Conservation (phyloP, 2,888 invertebrate genomes). For the Tetropium fuscum region DNA sequence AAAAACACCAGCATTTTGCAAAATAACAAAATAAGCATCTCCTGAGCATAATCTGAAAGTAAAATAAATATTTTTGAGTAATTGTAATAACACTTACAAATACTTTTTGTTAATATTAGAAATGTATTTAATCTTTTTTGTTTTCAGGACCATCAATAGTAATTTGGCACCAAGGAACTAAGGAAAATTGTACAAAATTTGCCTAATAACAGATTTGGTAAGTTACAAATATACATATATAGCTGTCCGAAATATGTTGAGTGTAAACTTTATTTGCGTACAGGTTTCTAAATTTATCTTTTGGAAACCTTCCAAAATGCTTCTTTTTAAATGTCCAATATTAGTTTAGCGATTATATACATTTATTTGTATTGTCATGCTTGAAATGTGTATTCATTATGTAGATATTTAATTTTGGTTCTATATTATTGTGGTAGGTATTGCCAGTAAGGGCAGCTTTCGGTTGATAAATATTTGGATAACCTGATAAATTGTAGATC, state of each 20-base stretch:
- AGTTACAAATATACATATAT: slow-evolving; percentile 46
- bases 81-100: too few species aligned
- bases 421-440: too few species aligned
- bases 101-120: too few species aligned
- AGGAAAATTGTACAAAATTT: slow-evolving; percentile 50
- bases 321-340: slow-evolving; percentile 30
- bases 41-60: too few species aligned
- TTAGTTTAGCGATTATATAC: slow-evolving; percentile 1
- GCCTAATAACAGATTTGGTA: slow-evolving; percentile 54
- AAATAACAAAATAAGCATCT: too few species aligned
- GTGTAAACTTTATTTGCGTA: slow-evolving; percentile 49
- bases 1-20: slow-evolving; percentile 27
- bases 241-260: slow-evolving; percentile 38
- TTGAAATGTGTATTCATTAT: too few species aligned
- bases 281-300: slow-evolving; percentile 59
- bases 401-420: too few species aligned
- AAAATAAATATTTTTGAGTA: too few species aligned
- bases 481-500: too few species aligned
- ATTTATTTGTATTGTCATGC: slow-evolving; percentile 1
- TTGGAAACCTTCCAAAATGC: slow-evolving; percentile 54
- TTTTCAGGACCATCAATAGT: slow-evolving; percentile 44
- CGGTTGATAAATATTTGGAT: too few species aligned
- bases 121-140: slow-evolving; percentile 16
- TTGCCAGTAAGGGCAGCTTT: too few species aligned
- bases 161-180: slow-evolving; percentile 43